Percentiles rank a stretch among this genome's conserved stretches.
phyloP scores from a whole-genome alignment of 2,113 vertebrate species.

The Xiphophorus maculatus region DNA sequence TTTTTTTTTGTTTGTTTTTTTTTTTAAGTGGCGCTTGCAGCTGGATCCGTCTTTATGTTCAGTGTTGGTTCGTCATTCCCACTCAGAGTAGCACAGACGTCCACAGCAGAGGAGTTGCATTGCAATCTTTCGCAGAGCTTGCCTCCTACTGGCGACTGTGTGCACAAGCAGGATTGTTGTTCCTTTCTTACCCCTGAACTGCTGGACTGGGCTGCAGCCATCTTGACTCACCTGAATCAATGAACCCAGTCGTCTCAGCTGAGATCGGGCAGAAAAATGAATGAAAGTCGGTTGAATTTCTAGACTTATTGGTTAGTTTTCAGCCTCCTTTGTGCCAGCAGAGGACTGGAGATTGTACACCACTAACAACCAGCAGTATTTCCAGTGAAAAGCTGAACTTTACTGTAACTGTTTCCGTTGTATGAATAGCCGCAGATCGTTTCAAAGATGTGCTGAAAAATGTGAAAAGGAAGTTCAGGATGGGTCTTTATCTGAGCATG shows the following conservation, averaged over 20 bases:
- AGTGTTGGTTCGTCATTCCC: constrained; percentile 10
- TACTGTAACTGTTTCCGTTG: constrained; percentile 27
- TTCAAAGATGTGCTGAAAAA: constrained; percentile 17
- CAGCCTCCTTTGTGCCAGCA: not conserved
- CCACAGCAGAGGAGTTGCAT: constrained; percentile 13
- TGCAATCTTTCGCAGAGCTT: constrained; percentile 2
- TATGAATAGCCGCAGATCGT: constrained; percentile 19
- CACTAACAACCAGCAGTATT: constrained; percentile 49
- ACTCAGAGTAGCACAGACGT: constrained; percentile 36
- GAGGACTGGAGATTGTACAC: constrained; percentile 11
- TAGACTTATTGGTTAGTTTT: constrained; percentile 6
- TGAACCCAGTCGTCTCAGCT: constrained; percentile 35
- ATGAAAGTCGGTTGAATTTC: constrained; percentile 2
- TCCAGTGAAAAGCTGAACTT: not conserved
- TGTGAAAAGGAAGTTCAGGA: constrained; percentile 5
- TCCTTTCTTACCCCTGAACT: not conserved
- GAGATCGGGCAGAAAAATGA: constrained; percentile 19
- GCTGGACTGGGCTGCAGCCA: constrained; percentile 30
- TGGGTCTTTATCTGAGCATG: constrained; percentile 45
- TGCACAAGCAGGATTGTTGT: not conserved
- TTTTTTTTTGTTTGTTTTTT: not conserved
- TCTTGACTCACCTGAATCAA: constrained; percentile 44
- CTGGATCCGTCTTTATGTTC: constrained; percentile 2
- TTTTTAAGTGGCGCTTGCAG: constrained; percentile 21
- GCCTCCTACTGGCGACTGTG: constrained; percentile 46